Evolutionary conservation across 1,140 invertebrate species (phyloP), one percentile per base, ranked within the genome.

Genomic region (Vanessa tameamea): DNA sequence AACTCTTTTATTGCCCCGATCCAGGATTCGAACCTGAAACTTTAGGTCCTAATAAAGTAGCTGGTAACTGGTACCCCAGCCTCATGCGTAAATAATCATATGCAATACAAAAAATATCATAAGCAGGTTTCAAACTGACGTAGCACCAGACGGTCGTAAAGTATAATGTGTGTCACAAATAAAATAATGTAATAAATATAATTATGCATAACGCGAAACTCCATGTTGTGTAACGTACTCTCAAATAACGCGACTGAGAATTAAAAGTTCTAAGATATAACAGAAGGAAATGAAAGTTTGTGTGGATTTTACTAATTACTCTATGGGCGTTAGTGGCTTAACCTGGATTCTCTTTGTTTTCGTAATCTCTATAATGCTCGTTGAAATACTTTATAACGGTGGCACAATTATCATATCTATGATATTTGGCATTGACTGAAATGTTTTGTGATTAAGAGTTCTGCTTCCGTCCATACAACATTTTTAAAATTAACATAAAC

Each of bases 251-350:
- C 47, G 20, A 23, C 9, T 12, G 51, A 47, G 53, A 69, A 57
- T 69, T 57, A 69, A 69, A 69, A 69, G 51, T 69, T 69, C 57
- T 69, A 69, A 69, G 53, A n/a, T 31, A 31, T 6, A 31, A 69
- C 53, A 37, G 16, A 20, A 47, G 37, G 55, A 26, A 26, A 59
- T n/a, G 65, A 68, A 68, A 68, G 23, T 68, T 50, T 68, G 31
- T 68, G 31, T 55, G 26, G 65, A 59, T 69, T 69, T 47, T n/a
- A 23, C 53, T 69, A 69, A 69, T 69, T 59, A 48, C 51, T 57
- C 57, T 69, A 59, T 2, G 37, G 53, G 2, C 47, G 37, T 47
- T 13, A 47, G 31, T 5, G 26, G 65, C 11, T 67, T 43, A 37
- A 14, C 26, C 11, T 31, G 26, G 12, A 37, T 43, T 53, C 37